Conservation (phyloP, 2,888 invertebrate genomes). For the Serripes groenlandicus region DNA sequence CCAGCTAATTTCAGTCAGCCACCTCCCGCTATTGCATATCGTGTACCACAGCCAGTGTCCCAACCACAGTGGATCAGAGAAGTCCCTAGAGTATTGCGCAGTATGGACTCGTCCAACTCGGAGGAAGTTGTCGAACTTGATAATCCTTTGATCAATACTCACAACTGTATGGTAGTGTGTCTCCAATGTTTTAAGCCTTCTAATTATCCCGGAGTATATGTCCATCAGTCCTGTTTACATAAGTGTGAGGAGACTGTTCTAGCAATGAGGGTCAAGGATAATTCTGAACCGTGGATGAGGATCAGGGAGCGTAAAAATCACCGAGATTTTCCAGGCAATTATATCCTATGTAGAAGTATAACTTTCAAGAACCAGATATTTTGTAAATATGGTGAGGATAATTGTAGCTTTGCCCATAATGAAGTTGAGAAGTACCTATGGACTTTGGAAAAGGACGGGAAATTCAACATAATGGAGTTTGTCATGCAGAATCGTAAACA, state of each 20-base stretch:
- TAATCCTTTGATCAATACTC: slow-evolving; percentile 68
- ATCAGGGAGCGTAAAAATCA: slow-evolving; percentile 81
- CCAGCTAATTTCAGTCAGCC: slow-evolving; percentile 36
- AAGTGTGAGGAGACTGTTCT: slow-evolving; percentile 80
- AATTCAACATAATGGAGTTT: slow-evolving; percentile 81
- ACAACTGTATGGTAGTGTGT: slow-evolving; percentile 74
- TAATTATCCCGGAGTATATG: slow-evolving; percentile 61
- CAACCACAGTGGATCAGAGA: slow-evolving; percentile 37
- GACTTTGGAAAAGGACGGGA: slow-evolving; percentile 81
- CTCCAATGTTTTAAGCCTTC: slow-evolving; percentile 68
- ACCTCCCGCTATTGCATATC: slow-evolving; percentile 29
- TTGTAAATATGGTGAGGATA: slow-evolving; percentile 76
- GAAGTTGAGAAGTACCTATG: slow-evolving; percentile 79
- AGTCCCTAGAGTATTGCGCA: slow-evolving; percentile 39
- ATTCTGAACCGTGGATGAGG: slow-evolving; percentile 66
- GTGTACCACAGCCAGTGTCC: not conserved
- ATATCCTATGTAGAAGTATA: slow-evolving; percentile 79
- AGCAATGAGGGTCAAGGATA: slow-evolving; percentile 66
- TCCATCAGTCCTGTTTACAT: slow-evolving; percentile 64
- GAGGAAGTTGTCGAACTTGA: slow-evolving; percentile 47
- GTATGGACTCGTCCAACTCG: slow-evolving; percentile 20
- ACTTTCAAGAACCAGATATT: slow-evolving; percentile 56
- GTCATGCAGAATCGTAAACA: slow-evolving; percentile 76
- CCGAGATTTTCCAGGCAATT: slow-evolving; percentile 79
- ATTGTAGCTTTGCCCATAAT: slow-evolving; percentile 83